Conservation (phyloP, 1,140 invertebrate genomes). For the Aphelenchoides avenae region DNA sequence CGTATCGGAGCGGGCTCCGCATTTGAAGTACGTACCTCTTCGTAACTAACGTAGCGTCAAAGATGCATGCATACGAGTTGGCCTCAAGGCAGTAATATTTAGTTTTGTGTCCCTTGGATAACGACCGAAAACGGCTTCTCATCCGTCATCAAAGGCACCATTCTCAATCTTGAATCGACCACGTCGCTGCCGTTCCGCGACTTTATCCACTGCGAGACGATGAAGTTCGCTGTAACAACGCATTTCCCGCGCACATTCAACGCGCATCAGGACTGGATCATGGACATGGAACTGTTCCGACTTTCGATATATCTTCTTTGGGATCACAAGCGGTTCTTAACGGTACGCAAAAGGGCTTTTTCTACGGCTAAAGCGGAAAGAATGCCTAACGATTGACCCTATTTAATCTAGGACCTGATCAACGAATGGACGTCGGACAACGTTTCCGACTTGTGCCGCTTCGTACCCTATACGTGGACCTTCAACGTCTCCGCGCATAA, state of each 20-base stretch:
- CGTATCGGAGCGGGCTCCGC: conserved; percentile 48
- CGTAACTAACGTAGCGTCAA: neutral
- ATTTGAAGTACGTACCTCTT: conserved; percentile 37
- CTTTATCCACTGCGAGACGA: conserved; percentile 62
- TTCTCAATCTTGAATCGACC: conserved; percentile 61
- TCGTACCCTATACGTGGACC: conserved; percentile 94
- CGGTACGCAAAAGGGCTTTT: conserved; percentile 30
- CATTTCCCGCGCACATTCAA: conserved; percentile 62
- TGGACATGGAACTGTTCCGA: conserved; percentile 61
- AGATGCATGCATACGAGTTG: too few species aligned
- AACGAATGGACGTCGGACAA: conserved; percentile 88
- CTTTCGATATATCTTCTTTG: conserved; percentile 61
- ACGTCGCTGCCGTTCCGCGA: conserved; percentile 62
- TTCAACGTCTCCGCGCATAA: conserved; percentile 84
- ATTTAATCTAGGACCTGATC: conserved; percentile 69
- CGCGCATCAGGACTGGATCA: conserved; percentile 62
- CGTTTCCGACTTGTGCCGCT: conserved; percentile 82
- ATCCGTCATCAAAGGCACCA: conserved; percentile 55
- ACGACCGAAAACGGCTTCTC: conserved; percentile 51
- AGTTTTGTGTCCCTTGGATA: conserved; percentile 52
- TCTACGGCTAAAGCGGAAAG: neutral
- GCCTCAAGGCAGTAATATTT: conserved; percentile 5
- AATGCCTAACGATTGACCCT: neutral
- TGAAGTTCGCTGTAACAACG: conserved; percentile 61
- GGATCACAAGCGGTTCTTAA: conserved; percentile 63